A percentile compares a stretch with the other conserved stretches of the same genome.
Conservation (phyloP, 2,888 invertebrate genomes). For the Eupithecia tripunctaria region DNA sequence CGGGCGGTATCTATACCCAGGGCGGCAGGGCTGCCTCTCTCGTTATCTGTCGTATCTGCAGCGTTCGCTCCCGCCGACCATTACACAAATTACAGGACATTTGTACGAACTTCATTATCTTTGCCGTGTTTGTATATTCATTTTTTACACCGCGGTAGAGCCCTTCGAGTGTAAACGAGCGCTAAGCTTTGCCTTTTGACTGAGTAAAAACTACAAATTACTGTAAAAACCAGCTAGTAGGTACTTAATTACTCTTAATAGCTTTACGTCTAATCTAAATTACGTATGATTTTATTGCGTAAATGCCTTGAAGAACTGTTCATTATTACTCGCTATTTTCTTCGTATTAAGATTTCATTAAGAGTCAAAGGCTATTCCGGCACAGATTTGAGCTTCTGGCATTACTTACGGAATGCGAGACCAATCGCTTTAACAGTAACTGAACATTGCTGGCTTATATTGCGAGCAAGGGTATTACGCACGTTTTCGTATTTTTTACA, state of each 20-base stretch:
- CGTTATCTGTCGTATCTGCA: conserved; percentile 64
- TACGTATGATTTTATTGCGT: too few species aligned
- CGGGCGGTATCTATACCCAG: neutral
- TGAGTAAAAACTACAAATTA: neutral
- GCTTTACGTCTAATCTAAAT: neutral
- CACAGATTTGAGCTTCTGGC: neutral
- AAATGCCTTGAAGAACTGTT: neutral
- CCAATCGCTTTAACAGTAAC: neutral
- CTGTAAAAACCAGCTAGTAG: neutral
- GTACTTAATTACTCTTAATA: neutral
- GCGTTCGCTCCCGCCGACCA: conserved; percentile 56
- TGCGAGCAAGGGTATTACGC: neutral
- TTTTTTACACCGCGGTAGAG: conserved; percentile 2
- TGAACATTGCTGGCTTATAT: neutral
- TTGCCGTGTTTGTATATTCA: conserved; percentile 13
- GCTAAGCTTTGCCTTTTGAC: neutral
- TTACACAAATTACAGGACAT: conserved; percentile 70
- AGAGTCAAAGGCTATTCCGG: neutral
- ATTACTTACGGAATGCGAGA: neutral
- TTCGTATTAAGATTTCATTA: neutral
- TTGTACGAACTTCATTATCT: conserved; percentile 25
- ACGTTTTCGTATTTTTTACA: neutral
- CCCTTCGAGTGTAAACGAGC: neutral
- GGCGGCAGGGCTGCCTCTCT: conserved; percentile 37
- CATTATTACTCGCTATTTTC: neutral